A percentile compares a stretch with the other conserved stretches of the same genome.
Conservation (phyloP, 2,888 invertebrate genomes). For the Orgyia antiqua region DNA sequence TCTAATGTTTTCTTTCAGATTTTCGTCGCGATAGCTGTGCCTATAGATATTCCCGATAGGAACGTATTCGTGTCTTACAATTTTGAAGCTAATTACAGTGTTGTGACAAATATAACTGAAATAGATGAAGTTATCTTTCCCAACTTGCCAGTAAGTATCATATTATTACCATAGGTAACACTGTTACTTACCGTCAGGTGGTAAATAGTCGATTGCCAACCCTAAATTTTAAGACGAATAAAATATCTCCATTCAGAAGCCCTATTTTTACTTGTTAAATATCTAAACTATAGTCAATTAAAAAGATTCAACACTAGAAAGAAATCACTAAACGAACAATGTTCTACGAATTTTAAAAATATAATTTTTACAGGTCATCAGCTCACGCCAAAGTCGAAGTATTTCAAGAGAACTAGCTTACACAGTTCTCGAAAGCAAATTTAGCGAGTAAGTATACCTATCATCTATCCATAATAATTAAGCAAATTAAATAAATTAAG, state of each 20-base stretch:
- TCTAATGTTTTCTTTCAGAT: conserved; percentile 78
- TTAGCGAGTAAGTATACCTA: conserved; percentile 72
- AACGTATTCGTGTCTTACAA: conserved; percentile 86
- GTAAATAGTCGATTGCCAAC: too few relatives aligned
- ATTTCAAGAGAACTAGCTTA: conserved; percentile 76
- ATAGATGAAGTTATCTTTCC: conserved; percentile 74
- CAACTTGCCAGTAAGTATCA: conserved; percentile 63
- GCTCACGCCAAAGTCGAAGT: conserved; percentile 62
- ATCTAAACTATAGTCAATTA: too few relatives aligned
- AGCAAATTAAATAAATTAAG: too few relatives aligned
- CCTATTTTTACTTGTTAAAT: too few relatives aligned
- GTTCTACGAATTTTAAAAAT: too few relatives aligned
- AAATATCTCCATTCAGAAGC: too few relatives aligned
- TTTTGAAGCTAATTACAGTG: conserved; percentile 83
- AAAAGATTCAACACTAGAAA: too few relatives aligned
- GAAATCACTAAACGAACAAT: too few relatives aligned
- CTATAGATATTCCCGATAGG: conserved; percentile 82
- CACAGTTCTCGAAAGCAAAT: conserved; percentile 72
- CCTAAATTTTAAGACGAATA: too few relatives aligned
- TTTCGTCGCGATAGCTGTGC: conserved; percentile 83
- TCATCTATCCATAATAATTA: too few relatives aligned
- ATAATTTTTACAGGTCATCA: conserved; percentile 54
- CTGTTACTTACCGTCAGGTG: too few relatives aligned
- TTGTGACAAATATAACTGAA: conserved; percentile 79
- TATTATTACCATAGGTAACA: too few relatives aligned